Base-by-base conservation (phyloP, 2,888 invertebrate species). In the Boloria selene region DNA sequence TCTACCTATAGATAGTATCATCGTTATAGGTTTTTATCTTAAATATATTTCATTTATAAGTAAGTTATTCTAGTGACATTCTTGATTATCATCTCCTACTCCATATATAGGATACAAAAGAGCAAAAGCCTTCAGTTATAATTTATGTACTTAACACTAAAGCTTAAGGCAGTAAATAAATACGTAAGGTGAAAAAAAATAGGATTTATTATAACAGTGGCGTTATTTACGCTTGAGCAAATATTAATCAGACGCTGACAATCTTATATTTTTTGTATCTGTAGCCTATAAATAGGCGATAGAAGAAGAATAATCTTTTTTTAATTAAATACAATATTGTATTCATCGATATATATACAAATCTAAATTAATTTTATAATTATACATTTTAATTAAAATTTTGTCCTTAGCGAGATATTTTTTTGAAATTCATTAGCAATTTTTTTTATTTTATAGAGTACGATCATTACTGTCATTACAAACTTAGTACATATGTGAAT, bases 91-190 rank as follows among this genome's bases (percentile, higher is more conserved):
- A 38, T 13, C 4, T 38, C 13, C 42, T 42, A 5, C 16, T 7
- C 44, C 44, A 18, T 18, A 44, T 44, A 44, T 14, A 10, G 0
- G n/a, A 18, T 14, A 18, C 4, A n/a, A 56, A 44, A 56, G 14
- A 22, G 22, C 44, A 10, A 56, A 4, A 50, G 14, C 18, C 14
- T 42, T 17, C 13, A 50, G 47, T 55, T 44, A 42, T 42, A 55
- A n/a, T 42, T 14, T 56, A 56, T 22, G 45, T 50, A 50, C 7
- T 18, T 17, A 22, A 55, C 14, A 45, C 44, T n/a, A 14, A n/a
- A 56, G 4, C 45, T n/a, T 44, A 26, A n/a, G 26, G 10, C 45
- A 45, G 56, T 45, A 56, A 56, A 56, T 45, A 56, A 56, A 38
- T 26, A 31, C 13, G 31, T 38, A 10, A 50, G 13, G 7, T 4